A percentile compares a stretch with the other conserved stretches of the same genome.
Evolutionary conservation across 2,888 invertebrate species (phyloP).

Genomic region (Coelopa pilipes): DNA sequence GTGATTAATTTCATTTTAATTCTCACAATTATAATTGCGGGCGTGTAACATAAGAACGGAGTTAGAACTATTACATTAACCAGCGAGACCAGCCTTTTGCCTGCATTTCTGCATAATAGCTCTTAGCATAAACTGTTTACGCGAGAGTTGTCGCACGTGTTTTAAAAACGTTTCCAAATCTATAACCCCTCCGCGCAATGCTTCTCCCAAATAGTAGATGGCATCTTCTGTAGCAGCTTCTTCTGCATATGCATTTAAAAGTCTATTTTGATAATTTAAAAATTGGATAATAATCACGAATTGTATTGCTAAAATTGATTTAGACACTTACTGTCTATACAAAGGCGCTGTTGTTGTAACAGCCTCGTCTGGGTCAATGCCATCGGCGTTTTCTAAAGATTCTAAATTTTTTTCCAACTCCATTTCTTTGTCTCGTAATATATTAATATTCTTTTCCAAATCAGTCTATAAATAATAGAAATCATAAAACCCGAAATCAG

Average conservation of each 20-base stretch:
- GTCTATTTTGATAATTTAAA: constrained; percentile 68
- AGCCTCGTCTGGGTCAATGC: constrained; percentile 94
- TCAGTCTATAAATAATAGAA: constrained; percentile 70
- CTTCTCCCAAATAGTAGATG: constrained; percentile 97
- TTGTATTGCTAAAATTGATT: not conserved
- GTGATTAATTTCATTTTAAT: not conserved
- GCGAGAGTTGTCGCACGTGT: constrained; percentile 93
- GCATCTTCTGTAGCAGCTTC: constrained; percentile 99
- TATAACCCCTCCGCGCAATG: constrained; percentile 89
- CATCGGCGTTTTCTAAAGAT: constrained; percentile 80
- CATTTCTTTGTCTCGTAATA: constrained; percentile 87
- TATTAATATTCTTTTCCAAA: constrained; percentile 83
- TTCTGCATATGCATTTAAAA: constrained; percentile 94
- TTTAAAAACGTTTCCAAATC: constrained; percentile 96
- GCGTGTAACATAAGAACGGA: not conserved
- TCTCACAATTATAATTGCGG: not conserved
- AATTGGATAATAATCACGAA: not conserved
- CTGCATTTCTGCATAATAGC: constrained; percentile 97
- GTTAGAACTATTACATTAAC: constrained; percentile 67
- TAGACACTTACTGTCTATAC: constrained; percentile 84
- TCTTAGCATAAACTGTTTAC: constrained; percentile 94
- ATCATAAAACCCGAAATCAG: constrained; percentile 12
- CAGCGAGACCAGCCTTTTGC: constrained; percentile 88
- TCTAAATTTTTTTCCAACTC: constrained; percentile 85
- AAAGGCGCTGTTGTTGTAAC: constrained; percentile 96